phyloP scores from a whole-genome alignment of 2,888 invertebrate species.

The Sphaeridia pumilis region DNA sequence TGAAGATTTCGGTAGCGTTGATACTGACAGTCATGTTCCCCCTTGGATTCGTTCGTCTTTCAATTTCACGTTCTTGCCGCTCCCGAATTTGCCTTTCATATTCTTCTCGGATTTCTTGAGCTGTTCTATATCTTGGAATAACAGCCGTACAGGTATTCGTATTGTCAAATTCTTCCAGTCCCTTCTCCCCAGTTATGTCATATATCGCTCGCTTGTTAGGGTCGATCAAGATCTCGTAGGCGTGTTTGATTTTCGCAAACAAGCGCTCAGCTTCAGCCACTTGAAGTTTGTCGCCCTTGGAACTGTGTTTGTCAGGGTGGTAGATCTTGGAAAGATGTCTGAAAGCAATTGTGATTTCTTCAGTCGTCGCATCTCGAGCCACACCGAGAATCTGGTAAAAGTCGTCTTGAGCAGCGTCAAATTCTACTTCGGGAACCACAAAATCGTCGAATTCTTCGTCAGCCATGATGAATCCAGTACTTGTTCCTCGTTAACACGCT shows the following conservation, averaged over 20 bases:
- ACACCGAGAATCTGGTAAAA: constrained; percentile 80
- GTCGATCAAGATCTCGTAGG: constrained; percentile 87
- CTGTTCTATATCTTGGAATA: constrained; percentile 79
- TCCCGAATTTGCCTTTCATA: constrained; percentile 69
- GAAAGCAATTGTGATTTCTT: constrained; percentile 90
- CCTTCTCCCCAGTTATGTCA: constrained; percentile 76
- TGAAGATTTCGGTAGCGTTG: constrained; percentile 88
- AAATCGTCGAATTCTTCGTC: constrained; percentile 1
- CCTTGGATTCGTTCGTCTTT: constrained; percentile 83
- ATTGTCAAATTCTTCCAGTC: constrained; percentile 84
- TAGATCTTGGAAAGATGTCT: constrained; percentile 80
- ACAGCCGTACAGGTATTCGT: constrained; percentile 59
- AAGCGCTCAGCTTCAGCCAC: constrained; percentile 71
- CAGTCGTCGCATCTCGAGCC: constrained; percentile 67
- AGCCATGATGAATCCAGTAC: neutral
- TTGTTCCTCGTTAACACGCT: no score
- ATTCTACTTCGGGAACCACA: neutral
- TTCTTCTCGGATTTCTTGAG: constrained; percentile 91
- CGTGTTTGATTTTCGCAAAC: constrained; percentile 84
- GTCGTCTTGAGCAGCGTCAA: constrained; percentile 52
- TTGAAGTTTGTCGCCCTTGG: constrained; percentile 10
- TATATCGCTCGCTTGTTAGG: constrained; percentile 90
- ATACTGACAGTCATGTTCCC: constrained; percentile 75
- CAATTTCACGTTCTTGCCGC: constrained; percentile 72
- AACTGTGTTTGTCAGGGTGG: constrained; percentile 89